Conservation (phyloP, 2,113 vertebrate species). For the Tringa solitaria region DNA sequence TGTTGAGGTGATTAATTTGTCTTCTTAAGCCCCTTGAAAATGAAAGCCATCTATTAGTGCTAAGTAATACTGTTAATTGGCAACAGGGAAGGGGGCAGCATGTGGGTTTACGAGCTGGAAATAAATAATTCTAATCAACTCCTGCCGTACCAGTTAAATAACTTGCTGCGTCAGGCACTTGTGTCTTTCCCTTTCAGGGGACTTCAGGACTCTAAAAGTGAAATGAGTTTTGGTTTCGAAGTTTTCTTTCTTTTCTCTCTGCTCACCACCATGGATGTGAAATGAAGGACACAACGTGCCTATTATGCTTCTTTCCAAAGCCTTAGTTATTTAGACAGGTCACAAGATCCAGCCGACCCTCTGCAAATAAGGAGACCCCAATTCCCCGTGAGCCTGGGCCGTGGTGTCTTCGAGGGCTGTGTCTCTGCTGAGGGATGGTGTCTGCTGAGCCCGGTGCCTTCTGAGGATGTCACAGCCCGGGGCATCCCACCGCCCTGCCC, state of each 20-base stretch:
- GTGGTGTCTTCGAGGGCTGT: rapidly evolving
- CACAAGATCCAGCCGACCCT: background rate
- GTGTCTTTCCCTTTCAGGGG: background rate
- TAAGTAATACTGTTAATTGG: conserved; percentile 51
- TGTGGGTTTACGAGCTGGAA: background rate
- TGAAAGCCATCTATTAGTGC: conserved; percentile 47
- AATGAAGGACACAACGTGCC: background rate
- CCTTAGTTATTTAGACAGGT: background rate
- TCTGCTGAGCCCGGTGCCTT: background rate
- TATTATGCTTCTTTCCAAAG: background rate
- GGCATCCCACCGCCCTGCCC: background rate
- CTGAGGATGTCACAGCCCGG: rapidly evolving
- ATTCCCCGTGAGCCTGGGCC: background rate
- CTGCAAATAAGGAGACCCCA: background rate
- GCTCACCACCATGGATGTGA: background rate
- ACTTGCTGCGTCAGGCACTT: background rate
- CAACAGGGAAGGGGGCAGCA: background rate
- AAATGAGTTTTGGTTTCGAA: background rate
- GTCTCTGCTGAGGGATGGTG: background rate
- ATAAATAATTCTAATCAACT: background rate
- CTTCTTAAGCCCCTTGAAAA: conserved; percentile 55
- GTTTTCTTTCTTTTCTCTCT: background rate
- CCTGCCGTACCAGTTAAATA: background rate
- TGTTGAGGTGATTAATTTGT: conserved; percentile 51
- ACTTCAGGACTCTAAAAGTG: background rate